Evolutionary conservation across 2,113 vertebrate genomes (phyloP), one percentile per base, ranked within the genome.

Genomic region (Typhlomys cinereus): DNA sequence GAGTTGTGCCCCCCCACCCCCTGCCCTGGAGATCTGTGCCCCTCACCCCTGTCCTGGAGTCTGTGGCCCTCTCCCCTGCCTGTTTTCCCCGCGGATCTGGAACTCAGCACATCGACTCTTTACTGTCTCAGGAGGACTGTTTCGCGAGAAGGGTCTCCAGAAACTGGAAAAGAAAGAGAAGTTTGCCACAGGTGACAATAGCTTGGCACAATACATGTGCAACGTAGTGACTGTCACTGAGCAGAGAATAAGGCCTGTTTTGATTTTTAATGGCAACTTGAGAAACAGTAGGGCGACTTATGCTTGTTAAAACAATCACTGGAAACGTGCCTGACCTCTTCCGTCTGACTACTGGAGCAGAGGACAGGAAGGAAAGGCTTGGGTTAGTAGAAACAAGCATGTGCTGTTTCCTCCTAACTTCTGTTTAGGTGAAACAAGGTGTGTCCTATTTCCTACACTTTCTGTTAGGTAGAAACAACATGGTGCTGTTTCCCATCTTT

Each of bases 141-240:
- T 88, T n/a, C n/a, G n/a, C 98, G 99, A 48, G 99, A 99, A 96
- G 99, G 99, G 3, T 96, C 99, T 0, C 98, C 98, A 86, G 98
- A 93, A 99, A 98, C 79, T 99, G 99, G 99, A 99, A 99, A 98
- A 99, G 99, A 99, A 99, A 97, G 99, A 99, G 95, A 99, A 99
- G 95, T 97, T n/a, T 99, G 97, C 99, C 99, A 88, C 99, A 98
- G 96, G 99, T 99, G 96, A 99, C 99, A 14, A 98, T 99, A 74
- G 99, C 99, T 50, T 99, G 99, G 99, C 99, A 99, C 95, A 99
- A 99, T 99, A 99, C 95, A 99, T 99, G 99, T 99, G 99, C 96
- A 99, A 99, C 50, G 99, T 99, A 98, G 99, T 96, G 83, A 64
- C 14, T 79, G 0, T 15, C 41, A 25, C 9, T n/a, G n/a, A n/a